phyloP scores from a whole-genome alignment of 2,797 vertebrate species.

The Coregonus sp. region DNA sequence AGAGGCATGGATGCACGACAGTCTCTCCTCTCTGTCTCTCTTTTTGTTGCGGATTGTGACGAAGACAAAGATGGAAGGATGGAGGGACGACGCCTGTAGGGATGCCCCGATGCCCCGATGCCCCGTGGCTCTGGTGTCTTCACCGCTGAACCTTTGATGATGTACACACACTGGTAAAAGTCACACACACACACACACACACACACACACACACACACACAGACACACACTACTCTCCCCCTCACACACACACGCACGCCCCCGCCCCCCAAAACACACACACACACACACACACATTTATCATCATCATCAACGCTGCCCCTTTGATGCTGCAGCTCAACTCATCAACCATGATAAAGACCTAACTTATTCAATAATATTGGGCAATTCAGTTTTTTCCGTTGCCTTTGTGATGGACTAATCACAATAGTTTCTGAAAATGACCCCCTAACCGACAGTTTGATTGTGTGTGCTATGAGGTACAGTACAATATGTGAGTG shows the following conservation, averaged over 20 bases:
- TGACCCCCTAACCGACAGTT: slow-evolving; percentile 54
- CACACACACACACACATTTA: too few relatives aligned
- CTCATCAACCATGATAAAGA: slow-evolving; percentile 16
- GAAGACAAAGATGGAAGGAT: slow-evolving; percentile 38
- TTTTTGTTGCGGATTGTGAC: slow-evolving; percentile 34
- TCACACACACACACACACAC: slow-evolving; percentile 2
- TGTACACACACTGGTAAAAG: slow-evolving; percentile 18
- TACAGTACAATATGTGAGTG: slow-evolving; percentile 66
- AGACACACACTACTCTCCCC: slow-evolving; percentile 1
- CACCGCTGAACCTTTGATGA: slow-evolving; percentile 64
- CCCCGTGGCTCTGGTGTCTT: slow-evolving; percentile 68
- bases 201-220: slow-evolving; percentile 8
- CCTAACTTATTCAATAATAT: slow-evolving; percentile 54
- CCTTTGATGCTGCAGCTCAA: not conserved
- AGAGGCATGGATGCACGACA: slow-evolving; percentile 49
- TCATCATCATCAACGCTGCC: not conserved
- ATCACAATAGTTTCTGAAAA: slow-evolving; percentile 70
- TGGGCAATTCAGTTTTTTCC: slow-evolving; percentile 56
- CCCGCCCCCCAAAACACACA: too few relatives aligned
- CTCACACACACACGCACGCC: slow-evolving; percentile 6
- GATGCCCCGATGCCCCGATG: slow-evolving; percentile 61
- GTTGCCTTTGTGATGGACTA: slow-evolving; percentile 68
- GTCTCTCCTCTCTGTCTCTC: slow-evolving; percentile 21
- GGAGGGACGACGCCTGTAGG: slow-evolving; percentile 61
- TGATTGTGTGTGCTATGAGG: slow-evolving; percentile 65